These are phyloP conservation scores for Tautogolabrus adspersus DNA, from an alignment of 2,113 vertebrate species.

Conservation along the genomic window DNA sequence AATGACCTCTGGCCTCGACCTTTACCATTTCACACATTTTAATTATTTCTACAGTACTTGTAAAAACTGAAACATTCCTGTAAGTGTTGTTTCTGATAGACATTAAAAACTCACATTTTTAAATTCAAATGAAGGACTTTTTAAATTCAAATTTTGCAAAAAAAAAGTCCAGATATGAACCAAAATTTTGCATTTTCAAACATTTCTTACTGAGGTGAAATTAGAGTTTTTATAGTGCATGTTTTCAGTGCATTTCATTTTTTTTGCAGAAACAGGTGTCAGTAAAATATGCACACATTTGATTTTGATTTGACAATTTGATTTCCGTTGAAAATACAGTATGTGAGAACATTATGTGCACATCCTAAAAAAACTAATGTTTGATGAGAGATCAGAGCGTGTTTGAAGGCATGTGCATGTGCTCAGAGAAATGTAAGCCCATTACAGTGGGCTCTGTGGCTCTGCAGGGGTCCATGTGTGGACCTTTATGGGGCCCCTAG, in stretches of 20 bases:
- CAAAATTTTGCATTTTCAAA: neutral
- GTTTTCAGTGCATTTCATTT: neutral
- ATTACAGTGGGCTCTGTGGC: constrained; percentile 58
- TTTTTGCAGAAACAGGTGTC: constrained; percentile 1
- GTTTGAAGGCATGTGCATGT: constrained; percentile 60
- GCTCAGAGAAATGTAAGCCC: constrained; percentile 68
- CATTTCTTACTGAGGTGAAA: neutral
- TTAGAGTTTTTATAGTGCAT: neutral
- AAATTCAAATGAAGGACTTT: neutral
- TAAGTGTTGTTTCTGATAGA: neutral
- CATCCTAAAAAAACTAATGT: constrained; percentile 8
- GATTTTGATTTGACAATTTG: neutral
- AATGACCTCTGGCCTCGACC: constrained; percentile 36
- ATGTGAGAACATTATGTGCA: neutral
- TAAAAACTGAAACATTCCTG: neutral
- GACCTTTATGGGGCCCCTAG: constrained; percentile 50
- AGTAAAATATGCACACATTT: neutral
- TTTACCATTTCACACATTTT: constrained; percentile 27
- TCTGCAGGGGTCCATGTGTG: constrained; percentile 59
- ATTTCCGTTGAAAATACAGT: neutral
- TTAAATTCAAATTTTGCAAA: no score
- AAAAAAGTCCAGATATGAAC: no score
- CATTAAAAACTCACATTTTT: no score
- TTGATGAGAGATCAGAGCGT: constrained; percentile 12
- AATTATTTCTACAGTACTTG: no score